Conservation (phyloP, 2,113 vertebrate species). For the Okapia johnstoni region DNA sequence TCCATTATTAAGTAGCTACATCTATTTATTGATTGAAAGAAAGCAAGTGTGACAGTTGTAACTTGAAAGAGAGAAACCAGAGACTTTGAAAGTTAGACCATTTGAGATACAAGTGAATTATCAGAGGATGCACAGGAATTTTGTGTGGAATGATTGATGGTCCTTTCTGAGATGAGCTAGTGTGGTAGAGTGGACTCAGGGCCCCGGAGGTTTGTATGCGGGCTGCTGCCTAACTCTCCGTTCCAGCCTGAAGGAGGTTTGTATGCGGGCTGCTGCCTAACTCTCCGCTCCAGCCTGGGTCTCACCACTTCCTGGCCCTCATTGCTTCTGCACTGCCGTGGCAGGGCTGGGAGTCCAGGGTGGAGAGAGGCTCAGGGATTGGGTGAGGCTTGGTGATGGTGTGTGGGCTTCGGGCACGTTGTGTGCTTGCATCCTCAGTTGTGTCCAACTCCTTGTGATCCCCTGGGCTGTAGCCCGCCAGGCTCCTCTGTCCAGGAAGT, state of each 20-base stretch:
- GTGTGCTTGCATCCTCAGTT: fast-evolving
- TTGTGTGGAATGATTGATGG: not conserved
- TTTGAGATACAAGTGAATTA: not conserved
- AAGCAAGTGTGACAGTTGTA: conserved; percentile 25
- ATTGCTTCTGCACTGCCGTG: not conserved
- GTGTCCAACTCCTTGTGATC: not conserved
- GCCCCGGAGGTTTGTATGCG: not conserved
- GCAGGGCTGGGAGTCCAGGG: not conserved
- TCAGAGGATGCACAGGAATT: not conserved
- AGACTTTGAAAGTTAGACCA: conserved; percentile 41
- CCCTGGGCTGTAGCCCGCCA: not conserved
- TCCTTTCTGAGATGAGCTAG: not conserved
- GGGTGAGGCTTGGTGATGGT: not conserved
- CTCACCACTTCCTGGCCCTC: not conserved
- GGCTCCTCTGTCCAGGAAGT: not conserved
- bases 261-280: not conserved
- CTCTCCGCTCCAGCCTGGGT: not conserved
- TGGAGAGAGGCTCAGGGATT: not conserved
- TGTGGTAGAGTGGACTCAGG: not conserved
- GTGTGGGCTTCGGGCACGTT: not conserved
- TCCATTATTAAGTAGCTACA: conserved; percentile 41
- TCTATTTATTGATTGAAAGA: conserved; percentile 61
- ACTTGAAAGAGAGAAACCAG: conserved; percentile 33
- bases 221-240: not conserved
- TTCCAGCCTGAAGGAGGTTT: not conserved